Conservation (phyloP, 2,797 vertebrate genomes). For the Sphenopsis melanotis region DNA sequence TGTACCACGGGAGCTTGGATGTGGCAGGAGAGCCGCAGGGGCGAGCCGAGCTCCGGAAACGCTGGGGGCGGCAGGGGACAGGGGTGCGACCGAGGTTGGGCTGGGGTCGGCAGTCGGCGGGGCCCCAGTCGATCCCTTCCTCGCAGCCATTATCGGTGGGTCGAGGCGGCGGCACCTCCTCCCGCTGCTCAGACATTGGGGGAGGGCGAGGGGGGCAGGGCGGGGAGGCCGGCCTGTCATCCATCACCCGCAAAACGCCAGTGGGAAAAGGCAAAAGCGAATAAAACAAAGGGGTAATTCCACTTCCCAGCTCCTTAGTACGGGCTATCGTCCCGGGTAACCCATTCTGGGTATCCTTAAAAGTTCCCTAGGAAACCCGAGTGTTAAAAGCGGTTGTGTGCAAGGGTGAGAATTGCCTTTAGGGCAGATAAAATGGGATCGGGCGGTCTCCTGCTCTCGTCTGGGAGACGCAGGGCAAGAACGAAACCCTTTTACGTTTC, state of each 20-base stretch:
- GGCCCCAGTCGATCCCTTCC: neutral
- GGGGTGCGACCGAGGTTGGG: neutral
- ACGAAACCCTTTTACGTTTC: neutral
- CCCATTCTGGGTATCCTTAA: neutral
- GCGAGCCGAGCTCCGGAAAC: neutral
- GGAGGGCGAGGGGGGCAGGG: neutral
- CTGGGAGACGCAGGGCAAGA: neutral
- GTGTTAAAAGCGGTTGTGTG: neutral
- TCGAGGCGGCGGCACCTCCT: slow-evolving; percentile 6
- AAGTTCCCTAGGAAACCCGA: neutral
- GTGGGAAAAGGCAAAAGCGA: slow-evolving; percentile 60
- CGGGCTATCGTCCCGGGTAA: neutral
- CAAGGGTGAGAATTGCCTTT: slow-evolving; percentile 14
- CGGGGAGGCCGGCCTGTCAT: slow-evolving; percentile 68
- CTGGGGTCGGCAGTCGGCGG: neutral
- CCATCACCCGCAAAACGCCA: slow-evolving; percentile 69
- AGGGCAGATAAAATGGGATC: slow-evolving; percentile 19
- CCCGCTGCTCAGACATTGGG: neutral
- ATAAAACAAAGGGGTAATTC: slow-evolving; percentile 66
- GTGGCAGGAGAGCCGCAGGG: neutral
- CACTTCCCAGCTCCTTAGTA: neutral
- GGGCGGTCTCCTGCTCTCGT: neutral
- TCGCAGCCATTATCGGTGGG: slow-evolving; percentile 49
- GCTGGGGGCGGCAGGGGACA: neutral
- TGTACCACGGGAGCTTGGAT: neutral